phyloP scores from a whole-genome alignment of 1,140 invertebrate genomes.

The Tachypleus tridentatus region DNA sequence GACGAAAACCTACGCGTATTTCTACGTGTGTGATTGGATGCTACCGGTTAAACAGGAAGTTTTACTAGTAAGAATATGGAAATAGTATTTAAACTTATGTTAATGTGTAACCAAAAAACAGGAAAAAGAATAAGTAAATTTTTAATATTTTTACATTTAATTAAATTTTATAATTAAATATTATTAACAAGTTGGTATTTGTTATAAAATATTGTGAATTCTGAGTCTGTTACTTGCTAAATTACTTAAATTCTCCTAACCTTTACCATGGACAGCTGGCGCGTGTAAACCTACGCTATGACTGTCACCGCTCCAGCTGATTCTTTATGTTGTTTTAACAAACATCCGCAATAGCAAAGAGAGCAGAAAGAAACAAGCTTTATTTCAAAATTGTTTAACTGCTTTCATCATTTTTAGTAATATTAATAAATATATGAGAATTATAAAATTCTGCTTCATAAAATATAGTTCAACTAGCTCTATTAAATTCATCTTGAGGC shows the following conservation, averaged over 20 bases:
- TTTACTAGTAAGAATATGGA: too few species aligned
- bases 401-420: background rate
- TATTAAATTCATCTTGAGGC: background rate
- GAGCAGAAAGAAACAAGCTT: background rate
- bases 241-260: background rate
- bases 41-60: too few species aligned
- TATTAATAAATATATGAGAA: background rate
- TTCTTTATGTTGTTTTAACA: background rate
- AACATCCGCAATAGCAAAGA: background rate
- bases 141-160: too few species aligned
- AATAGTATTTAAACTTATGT: too few species aligned
- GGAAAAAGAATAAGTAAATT: too few species aligned
- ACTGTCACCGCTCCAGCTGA: background rate
- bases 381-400: background rate
- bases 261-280: background rate
- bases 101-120: too few species aligned
- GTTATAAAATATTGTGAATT: too few species aligned
- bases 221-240: background rate
- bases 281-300: background rate
- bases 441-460: background rate
- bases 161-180: too few species aligned
- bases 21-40: too few species aligned
- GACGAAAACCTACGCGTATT: too few species aligned
- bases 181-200: too few species aligned
- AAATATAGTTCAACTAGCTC: background rate